Percentiles rank a stretch among this genome's conserved stretches.
phyloP scores from a whole-genome alignment of 2,113 vertebrate species.

The Dendrocopos noguchii region DNA sequence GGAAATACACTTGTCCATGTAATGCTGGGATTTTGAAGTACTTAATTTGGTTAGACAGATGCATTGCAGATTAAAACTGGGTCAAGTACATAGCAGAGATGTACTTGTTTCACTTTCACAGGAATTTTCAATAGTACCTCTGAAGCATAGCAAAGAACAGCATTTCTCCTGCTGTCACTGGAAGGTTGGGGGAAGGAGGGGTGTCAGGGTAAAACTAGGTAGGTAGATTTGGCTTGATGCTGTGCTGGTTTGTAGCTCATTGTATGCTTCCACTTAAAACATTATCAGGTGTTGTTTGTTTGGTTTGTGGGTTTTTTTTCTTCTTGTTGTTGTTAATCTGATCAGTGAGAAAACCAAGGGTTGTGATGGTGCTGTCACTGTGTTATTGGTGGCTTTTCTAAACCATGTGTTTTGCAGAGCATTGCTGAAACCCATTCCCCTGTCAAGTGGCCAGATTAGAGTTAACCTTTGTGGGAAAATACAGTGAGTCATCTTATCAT shows the following conservation, averaged over 20 bases:
- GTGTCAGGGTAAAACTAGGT: neutral
- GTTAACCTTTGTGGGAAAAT: neutral
- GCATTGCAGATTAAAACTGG: conserved; percentile 8
- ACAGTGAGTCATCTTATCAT: fast-evolving
- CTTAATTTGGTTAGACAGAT: conserved; percentile 43
- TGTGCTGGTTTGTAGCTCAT: neutral
- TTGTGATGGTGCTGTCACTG: neutral
- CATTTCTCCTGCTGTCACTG: neutral
- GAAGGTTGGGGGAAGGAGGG: neutral
- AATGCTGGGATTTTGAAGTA: neutral
- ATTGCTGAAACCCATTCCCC: neutral
- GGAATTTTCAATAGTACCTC: neutral
- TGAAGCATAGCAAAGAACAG: conserved; percentile 3
- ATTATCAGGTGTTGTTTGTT: neutral
- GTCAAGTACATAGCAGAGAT: neutral
- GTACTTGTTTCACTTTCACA: neutral
- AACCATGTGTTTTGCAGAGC: neutral
- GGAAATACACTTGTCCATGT: neutral
- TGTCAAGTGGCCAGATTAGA: neutral
- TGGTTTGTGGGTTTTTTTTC: neutral
- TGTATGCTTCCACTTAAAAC: neutral
- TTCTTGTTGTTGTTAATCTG: neutral
- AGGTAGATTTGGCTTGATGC: neutral
- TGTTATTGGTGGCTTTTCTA: neutral
- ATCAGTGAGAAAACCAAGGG: neutral